Evolutionary conservation across 2,113 vertebrate species (phyloP), one percentile per base, ranked within the genome.

Genomic region (Naja naja): DNA sequence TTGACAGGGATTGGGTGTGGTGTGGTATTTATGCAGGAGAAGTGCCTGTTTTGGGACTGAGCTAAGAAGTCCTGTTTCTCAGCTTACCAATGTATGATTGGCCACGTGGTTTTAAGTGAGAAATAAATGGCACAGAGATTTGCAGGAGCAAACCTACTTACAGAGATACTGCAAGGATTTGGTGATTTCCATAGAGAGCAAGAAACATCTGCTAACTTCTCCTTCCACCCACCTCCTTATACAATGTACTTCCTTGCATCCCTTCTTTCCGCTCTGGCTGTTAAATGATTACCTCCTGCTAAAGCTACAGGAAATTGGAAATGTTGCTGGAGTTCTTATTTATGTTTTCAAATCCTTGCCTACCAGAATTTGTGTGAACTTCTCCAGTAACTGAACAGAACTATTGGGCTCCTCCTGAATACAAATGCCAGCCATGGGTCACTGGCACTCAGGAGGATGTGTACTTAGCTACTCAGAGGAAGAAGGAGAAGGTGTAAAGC

Each of bases 31-130:
- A 39, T 54, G 52, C 49, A 89, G 11, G 55, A 5, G 45, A 27
- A 9, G 43, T 43, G 58, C 27, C 14, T n/a, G 12, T 11, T 49
- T 16, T 49, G 56, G 14, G 16, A 47, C 43, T 11, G 30, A 90
- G 23, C 25, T 8, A 9, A 49, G 43, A 2, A 11, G 43, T 16
- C 56, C 56, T 18, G 14, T 69, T n/a, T 45, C 14, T 86, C 92
- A 2, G 0, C 5, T 22, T 4, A 0, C 0, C 39, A 25, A 0
- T 9, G 91, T 4, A 4, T 58, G 85, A 5, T 87, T 0, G 3
- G 0, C 0, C 0, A 39, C 9, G 55, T 74, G 16, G 52, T 74
- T 91, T 91, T 91, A 91, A 85, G 12, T 91, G 90, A 53, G 69
- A 85, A n/a, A 90, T 6, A 12, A 49, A 3, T 0, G 18, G 47